phyloP scores from a whole-genome alignment of 2,797 vertebrate genomes.

The Falco biarmicus region DNA sequence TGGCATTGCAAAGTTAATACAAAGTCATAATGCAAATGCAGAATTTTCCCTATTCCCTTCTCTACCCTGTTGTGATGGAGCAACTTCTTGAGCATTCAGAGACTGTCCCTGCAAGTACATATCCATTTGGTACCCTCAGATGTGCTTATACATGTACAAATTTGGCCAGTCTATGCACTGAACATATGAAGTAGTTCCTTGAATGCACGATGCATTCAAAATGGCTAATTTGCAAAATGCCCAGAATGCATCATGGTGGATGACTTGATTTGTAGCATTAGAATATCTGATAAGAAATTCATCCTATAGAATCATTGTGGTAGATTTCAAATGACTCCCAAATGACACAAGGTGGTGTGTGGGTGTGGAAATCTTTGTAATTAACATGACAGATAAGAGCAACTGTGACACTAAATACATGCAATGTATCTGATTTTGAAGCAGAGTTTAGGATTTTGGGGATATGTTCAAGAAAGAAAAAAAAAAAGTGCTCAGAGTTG shows the following conservation, averaged over 20 bases:
- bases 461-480: not conserved
- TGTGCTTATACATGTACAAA: not conserved
- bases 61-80: not conserved
- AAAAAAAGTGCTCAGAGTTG: not conserved
- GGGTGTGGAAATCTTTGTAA: not conserved
- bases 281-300: constrained; percentile 39
- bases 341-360: too few relatives aligned
- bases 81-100: not conserved
- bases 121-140: not conserved
- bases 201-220: not conserved
- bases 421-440: constrained; percentile 43
- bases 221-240: constrained; percentile 33
- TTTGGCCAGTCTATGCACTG: not conserved
- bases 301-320: constrained; percentile 12
- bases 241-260: not conserved
- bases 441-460: constrained; percentile 25
- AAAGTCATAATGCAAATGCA: not conserved
- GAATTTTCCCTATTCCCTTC: not conserved
- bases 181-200: not conserved
- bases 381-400: constrained; percentile 29
- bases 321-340: not conserved
- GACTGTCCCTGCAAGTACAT: not conserved
- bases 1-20: not conserved
- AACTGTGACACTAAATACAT: constrained; percentile 25
- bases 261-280: constrained; percentile 27